Percentiles rank a stretch among this genome's conserved stretches.
phyloP scores from a whole-genome alignment of 2,797 vertebrate species.

The Ibycter americanus region DNA sequence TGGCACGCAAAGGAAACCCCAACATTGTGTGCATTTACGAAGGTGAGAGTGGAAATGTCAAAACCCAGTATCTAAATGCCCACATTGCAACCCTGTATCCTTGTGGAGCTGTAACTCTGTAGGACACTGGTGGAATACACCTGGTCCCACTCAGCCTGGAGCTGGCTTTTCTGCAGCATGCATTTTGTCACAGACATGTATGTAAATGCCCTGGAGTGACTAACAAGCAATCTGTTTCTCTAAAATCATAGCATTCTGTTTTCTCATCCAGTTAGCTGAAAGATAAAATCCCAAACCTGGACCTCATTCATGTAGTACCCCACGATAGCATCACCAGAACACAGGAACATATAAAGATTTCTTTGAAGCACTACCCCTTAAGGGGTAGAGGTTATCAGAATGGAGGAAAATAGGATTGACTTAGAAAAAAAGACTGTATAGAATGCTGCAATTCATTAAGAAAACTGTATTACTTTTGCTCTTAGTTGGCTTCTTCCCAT shows the following conservation, averaged over 20 bases:
- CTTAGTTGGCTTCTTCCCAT: not conserved
- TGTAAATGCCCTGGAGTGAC: not conserved
- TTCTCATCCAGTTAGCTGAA: not conserved
- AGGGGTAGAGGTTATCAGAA: not conserved
- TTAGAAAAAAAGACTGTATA: not conserved
- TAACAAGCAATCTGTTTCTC: not conserved
- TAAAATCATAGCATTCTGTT: not conserved
- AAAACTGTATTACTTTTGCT: not conserved
- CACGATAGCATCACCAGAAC: fast-evolving
- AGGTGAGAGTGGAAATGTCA: not conserved
- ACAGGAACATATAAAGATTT: not conserved
- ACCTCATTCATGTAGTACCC: not conserved
- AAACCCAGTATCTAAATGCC: not conserved
- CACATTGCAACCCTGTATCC: not conserved
- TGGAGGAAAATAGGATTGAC: fast-evolving
- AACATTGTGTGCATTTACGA: not conserved
- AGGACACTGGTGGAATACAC: not conserved
- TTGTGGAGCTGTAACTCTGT: not conserved
- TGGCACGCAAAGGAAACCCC: not conserved
- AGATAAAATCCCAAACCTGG: not conserved
- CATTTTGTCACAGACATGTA: not conserved
- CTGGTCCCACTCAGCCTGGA: not conserved
- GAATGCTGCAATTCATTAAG: not conserved
- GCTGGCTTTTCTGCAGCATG: not conserved
- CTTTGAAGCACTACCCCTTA: not conserved